Evolutionary conservation across 1,140 invertebrate genomes (phyloP).

Genomic region (Diorhabda sublineata): DNA sequence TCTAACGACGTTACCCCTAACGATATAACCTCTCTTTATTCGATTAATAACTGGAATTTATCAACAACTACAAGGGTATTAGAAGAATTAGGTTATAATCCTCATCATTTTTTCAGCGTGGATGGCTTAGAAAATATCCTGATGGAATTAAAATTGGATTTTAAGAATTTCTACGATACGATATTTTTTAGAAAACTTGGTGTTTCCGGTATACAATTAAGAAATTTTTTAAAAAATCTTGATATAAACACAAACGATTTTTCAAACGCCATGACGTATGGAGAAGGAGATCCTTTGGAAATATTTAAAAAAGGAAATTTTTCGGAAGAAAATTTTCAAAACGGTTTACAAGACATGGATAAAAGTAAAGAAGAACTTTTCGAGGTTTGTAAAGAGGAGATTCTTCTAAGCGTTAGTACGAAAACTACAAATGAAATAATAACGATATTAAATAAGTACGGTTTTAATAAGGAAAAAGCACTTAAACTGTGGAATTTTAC

Average conservation of each 20-base stretch:
- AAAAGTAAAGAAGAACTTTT: constrained; percentile 12
- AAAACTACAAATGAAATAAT: neutral
- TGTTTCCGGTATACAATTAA: constrained; percentile 6
- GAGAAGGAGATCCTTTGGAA: constrained; percentile 11
- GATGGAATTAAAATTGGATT: neutral
- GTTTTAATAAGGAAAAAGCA: constrained; percentile 3
- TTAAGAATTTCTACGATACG: neutral
- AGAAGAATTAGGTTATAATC: neutral
- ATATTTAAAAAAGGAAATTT: constrained; percentile 22
- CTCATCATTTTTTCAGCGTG: neutral
- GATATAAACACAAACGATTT: constrained; percentile 11
- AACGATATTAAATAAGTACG: neutral
- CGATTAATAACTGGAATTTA: neutral
- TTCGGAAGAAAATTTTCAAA: neutral
- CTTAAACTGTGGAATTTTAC: constrained; percentile 8
- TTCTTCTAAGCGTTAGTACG: neutral
- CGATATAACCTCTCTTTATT: neutral
- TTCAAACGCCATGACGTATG: constrained; percentile 10
- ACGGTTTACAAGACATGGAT: neutral
- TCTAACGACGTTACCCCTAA: neutral
- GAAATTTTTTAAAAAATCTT: constrained; percentile 4
- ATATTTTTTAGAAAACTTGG: constrained; percentile 4
- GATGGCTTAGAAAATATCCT: neutral
- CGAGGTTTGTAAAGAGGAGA: constrained; percentile 4
- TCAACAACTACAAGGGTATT: neutral